Evolutionary conservation across 2,113 vertebrate species (phyloP).

Genomic region (Mus spicilegus): DNA sequence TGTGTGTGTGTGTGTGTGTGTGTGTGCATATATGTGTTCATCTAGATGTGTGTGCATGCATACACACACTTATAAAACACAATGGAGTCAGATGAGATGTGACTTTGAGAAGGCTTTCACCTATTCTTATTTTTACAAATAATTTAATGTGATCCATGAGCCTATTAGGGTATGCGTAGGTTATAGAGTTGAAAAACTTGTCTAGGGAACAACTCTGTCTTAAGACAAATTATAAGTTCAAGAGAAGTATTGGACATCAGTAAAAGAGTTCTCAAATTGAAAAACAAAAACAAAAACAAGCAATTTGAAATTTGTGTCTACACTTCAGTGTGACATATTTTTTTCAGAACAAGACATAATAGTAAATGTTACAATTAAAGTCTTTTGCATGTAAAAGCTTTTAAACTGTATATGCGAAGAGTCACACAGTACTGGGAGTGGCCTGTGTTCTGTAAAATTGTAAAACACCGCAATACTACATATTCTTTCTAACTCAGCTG

Average conservation of each 20-base stretch:
- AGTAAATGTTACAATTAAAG: neutral
- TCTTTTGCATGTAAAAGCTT: neutral
- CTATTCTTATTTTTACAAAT: neutral
- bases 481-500: neutral
- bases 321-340: neutral
- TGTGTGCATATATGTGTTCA: neutral
- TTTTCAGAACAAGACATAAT: neutral
- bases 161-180: neutral
- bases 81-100: neutral
- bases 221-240: neutral
- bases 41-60: neutral
- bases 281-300: neutral
- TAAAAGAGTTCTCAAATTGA: neutral
- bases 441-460: slow-evolving; percentile 30
- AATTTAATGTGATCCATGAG: neutral
- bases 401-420: neutral
- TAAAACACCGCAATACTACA: neutral
- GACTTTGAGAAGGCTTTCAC: neutral
- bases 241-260: neutral
- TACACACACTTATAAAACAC: neutral
- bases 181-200: neutral
- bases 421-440: neutral
- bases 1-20: neutral
- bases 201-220: neutral
- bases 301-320: neutral